phyloP scores from a whole-genome alignment of 1,140 invertebrate genomes.

The Latrodectus geometricus region DNA sequence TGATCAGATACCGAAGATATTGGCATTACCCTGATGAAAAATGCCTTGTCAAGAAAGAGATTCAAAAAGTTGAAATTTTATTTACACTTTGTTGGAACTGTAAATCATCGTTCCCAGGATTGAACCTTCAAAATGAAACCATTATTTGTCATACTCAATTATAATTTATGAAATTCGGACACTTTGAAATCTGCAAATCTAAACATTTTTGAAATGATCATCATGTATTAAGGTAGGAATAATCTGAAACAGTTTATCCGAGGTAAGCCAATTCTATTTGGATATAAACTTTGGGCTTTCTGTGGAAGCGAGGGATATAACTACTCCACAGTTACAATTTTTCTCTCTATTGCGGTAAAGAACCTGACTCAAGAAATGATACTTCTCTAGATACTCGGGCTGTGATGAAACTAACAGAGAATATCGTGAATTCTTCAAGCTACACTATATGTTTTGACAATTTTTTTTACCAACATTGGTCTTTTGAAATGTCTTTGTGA shows the following conservation, averaged over 20 bases:
- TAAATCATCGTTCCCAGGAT: background rate
- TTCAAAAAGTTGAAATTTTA: constrained; percentile 7
- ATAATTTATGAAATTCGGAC: constrained; percentile 22
- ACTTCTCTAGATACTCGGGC: background rate
- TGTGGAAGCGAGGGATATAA: background rate
- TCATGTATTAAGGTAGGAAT: too few species aligned
- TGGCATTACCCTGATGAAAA: too few species aligned
- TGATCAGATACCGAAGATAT: too few species aligned
- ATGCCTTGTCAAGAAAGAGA: background rate
- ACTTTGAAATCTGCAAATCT: constrained; percentile 1
- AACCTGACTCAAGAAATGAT: background rate
- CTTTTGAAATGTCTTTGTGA: constrained; percentile 1
- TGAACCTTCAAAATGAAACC: background rate
- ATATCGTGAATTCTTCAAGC: constrained; percentile 2
- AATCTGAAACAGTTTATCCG: constrained; percentile 8
- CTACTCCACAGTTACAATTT: too few species aligned
- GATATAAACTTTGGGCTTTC: constrained; percentile 4
- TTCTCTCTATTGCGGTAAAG: background rate
- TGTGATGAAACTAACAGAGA: constrained; percentile 13
- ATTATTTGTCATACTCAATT: background rate
- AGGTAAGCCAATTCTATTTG: background rate
- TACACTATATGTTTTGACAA: constrained; percentile 11
- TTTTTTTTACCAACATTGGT: background rate
- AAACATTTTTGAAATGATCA: background rate
- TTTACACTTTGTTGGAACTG: background rate